Percentiles rank a stretch among this genome's conserved stretches.
phyloP scores from a whole-genome alignment of 1,140 invertebrate species.

The Drosophila ficusphila region DNA sequence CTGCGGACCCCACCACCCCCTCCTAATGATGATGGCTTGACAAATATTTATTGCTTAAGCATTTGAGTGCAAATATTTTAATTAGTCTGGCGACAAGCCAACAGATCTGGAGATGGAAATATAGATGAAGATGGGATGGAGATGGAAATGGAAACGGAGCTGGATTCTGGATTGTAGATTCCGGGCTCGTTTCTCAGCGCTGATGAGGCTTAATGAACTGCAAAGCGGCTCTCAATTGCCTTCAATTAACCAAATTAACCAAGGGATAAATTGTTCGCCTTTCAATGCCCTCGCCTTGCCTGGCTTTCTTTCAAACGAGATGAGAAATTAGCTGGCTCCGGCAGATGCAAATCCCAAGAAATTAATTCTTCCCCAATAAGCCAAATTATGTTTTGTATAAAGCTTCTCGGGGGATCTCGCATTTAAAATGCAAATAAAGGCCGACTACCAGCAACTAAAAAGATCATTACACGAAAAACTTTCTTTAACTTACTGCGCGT shows the following conservation, averaged over 20 bases:
- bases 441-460: neutral
- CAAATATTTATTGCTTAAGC: conserved; percentile 81
- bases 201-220: conserved; percentile 77
- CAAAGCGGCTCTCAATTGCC: conserved; percentile 80
- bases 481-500: neutral
- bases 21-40: conserved; percentile 78
- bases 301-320: conserved; percentile 17
- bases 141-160: conserved; percentile 28
- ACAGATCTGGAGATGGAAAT: conserved; percentile 16
- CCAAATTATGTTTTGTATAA: too few species aligned
- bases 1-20: neutral
- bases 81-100: conserved; percentile 76
- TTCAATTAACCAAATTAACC: conserved; percentile 81
- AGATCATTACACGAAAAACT: neutral
- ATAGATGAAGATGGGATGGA: conserved; percentile 14
- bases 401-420: too few species aligned
- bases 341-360: neutral
- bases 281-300: conserved; percentile 21
- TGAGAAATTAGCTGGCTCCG: conserved; percentile 36
- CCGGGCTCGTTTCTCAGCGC: conserved; percentile 3
- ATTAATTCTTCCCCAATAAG: too few species aligned
- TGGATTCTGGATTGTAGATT: conserved; percentile 5
- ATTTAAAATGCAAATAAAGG: neutral
- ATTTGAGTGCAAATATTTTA: conserved; percentile 82
- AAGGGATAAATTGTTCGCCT: conserved; percentile 60